A percentile compares a stretch with the other conserved stretches of the same genome.
These are phyloP conservation scores for Oreochromis spilurus DNA, from an alignment of 2,113 vertebrate genomes.

Conservation along the genomic window DNA sequence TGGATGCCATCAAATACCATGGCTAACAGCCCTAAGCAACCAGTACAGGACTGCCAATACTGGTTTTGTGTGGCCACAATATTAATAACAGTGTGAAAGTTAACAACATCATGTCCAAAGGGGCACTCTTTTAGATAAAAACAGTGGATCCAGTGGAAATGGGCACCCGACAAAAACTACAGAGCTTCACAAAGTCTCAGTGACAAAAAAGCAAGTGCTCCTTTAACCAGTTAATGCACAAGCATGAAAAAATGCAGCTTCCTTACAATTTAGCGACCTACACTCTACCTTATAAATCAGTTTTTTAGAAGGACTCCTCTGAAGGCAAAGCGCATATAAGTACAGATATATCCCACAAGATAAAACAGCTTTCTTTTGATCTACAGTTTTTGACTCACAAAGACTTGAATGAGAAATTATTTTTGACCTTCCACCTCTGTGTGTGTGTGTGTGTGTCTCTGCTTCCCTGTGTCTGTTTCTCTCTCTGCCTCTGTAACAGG, in stretches of 20 bases:
- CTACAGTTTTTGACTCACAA: background rate
- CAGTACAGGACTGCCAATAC: background rate
- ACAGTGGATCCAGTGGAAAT: background rate
- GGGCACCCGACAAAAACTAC: too few species aligned
- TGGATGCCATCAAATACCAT: accelerated
- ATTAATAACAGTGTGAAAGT: background rate
- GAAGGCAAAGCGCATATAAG: background rate
- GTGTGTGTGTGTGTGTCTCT: background rate
- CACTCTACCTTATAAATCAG: background rate
- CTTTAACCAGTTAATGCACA: background rate
- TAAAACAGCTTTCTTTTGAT: background rate
- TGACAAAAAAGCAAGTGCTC: background rate
- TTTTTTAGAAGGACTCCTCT: background rate
- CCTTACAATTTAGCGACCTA: background rate
- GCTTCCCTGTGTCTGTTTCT: background rate
- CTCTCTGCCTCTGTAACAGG: conserved; percentile 47
- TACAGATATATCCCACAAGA: conserved; percentile 7
- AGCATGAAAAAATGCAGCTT: background rate
- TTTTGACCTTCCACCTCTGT: conserved; percentile 12
- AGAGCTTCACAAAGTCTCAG: background rate
- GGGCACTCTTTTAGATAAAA: background rate
- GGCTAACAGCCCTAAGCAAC: background rate
- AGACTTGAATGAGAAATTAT: background rate
- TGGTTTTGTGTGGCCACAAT: background rate
- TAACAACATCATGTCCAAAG: background rate